Evolutionary conservation across 2,797 vertebrate genomes (phyloP).

Genomic region (Eulemur rubriventer): DNA sequence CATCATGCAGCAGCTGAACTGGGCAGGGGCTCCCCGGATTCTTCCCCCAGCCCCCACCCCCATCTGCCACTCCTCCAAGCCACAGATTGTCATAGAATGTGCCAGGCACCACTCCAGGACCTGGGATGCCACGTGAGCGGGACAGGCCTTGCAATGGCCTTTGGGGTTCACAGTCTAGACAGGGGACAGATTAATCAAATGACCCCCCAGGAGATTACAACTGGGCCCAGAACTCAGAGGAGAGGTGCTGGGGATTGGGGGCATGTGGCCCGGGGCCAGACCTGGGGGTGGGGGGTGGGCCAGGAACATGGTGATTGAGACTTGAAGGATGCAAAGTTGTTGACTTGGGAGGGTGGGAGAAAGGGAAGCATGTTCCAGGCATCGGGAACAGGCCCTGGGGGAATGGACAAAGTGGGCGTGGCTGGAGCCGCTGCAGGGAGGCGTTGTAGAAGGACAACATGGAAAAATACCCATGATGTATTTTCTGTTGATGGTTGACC

Average conservation of each 20-base stretch:
- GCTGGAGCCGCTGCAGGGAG: not conserved
- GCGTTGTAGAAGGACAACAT: not conserved
- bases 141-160: not conserved
- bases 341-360: not conserved
- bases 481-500: not conserved
- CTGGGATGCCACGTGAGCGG: not conserved
- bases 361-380: not conserved
- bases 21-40: not conserved
- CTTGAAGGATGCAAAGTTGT: not conserved
- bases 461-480: no score
- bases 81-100: rapidly evolving
- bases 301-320: not conserved
- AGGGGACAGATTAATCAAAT: not conserved
- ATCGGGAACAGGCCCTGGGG: rapidly evolving
- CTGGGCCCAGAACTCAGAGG: not conserved
- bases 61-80: not conserved
- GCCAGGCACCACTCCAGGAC: not conserved
- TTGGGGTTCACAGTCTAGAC: not conserved
- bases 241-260: not conserved
- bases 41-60: not conserved
- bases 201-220: not conserved
- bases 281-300: no score
- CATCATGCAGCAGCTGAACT: not conserved
- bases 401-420: rapidly evolving
- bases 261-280: rapidly evolving